Evolutionary conservation across 1,140 invertebrate species (phyloP).

Genomic region (Tetragnatha versicolor): DNA sequence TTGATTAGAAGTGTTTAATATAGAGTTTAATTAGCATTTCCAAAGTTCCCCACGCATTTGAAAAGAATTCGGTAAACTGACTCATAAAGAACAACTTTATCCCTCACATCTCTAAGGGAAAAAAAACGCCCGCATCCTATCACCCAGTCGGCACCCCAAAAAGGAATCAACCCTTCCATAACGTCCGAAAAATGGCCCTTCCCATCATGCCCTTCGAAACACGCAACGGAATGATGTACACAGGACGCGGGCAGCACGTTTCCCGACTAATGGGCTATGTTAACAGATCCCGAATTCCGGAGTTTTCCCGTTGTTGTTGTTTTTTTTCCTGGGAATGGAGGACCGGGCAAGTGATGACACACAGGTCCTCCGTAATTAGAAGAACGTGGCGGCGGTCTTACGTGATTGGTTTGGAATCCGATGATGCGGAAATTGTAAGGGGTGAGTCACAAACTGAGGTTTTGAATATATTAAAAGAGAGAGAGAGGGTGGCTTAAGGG

Average conservation of each 20-base stretch:
- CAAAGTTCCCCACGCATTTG: too few species aligned
- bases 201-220: too few species aligned
- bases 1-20: too few species aligned
- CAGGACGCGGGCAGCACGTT: slow-evolving; percentile 13
- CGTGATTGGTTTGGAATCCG: slow-evolving; percentile 44
- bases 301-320: not conserved
- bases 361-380: slow-evolving; percentile 44
- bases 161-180: too few species aligned
- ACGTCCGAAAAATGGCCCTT: too few species aligned
- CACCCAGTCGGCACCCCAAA: too few species aligned
- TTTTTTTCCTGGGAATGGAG: slow-evolving; percentile 3
- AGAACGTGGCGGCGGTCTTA: slow-evolving; percentile 33
- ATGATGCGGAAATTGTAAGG: not conserved
- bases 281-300: slow-evolving; percentile 21
- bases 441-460: slow-evolving; percentile 1
- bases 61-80: too few species aligned
- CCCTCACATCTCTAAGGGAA: too few species aligned
- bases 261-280: slow-evolving; percentile 35
- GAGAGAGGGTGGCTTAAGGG: not conserved
- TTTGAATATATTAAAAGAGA: too few species aligned
- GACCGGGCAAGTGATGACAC: slow-evolving; percentile 40
- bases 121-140: too few species aligned
- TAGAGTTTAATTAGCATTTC: too few species aligned
- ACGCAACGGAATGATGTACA: slow-evolving; percentile 9
- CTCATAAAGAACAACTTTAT: too few species aligned